A percentile compares a stretch with the other conserved stretches of the same genome.
phyloP scores from a whole-genome alignment of 2,888 invertebrate species.

The Ormyrus rosae region DNA sequence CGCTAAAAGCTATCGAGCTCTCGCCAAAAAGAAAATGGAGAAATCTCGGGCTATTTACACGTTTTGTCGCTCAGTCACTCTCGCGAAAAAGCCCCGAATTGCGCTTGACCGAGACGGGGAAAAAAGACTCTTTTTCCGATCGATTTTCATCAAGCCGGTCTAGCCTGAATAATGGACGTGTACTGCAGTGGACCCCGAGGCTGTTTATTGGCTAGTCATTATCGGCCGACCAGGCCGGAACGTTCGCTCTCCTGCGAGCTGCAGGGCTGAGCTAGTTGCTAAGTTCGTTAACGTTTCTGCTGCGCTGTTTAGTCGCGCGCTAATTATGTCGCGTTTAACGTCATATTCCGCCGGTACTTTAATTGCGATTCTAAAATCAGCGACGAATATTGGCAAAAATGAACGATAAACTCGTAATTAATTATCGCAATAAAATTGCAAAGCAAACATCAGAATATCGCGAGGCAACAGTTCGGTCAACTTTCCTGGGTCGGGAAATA shows the following conservation, averaged over 20 bases:
- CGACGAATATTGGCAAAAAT: too few relatives aligned
- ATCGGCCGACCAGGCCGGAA: neutral
- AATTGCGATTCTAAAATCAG: too few relatives aligned
- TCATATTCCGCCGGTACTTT: too few relatives aligned
- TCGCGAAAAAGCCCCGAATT: conserved; percentile 53
- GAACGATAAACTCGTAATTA: too few relatives aligned
- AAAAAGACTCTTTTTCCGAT: conserved; percentile 29
- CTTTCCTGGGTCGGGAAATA: neutral
- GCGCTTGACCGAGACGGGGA: conserved; percentile 41
- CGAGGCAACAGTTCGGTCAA: neutral
- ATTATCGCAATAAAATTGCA: too few relatives aligned
- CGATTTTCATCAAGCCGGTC: conserved; percentile 21
- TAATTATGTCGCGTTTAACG: too few relatives aligned
- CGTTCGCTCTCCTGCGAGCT: neutral
- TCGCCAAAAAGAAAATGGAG: conserved; percentile 48
- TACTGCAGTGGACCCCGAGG: neutral
- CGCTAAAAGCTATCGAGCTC: conserved; percentile 57
- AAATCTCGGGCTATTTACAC: conserved; percentile 55
- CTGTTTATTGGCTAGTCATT: conserved; percentile 32
- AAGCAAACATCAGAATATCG: neutral
- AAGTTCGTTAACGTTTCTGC: conserved; percentile 9
- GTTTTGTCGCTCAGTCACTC: conserved; percentile 56
- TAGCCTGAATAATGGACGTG: conserved; percentile 12
- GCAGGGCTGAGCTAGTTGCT: neutral
- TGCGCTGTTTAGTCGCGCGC: neutral